Base-by-base conservation (phyloP, 2,888 invertebrate species). In the Hoplodrina blanda region DNA sequence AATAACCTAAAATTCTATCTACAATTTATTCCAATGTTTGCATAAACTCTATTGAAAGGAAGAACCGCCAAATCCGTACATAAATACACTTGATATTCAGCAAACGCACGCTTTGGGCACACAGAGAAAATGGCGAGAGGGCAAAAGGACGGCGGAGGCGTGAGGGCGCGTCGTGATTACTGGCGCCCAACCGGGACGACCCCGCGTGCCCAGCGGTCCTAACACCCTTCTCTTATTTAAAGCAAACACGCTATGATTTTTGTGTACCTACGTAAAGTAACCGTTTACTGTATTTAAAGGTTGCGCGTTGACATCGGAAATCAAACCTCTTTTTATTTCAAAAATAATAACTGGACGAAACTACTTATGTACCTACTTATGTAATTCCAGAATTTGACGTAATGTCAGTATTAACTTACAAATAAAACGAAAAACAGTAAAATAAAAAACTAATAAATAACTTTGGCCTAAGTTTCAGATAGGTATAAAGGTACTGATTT, bases 91-190 rank as follows among this genome's bases (percentile, higher is more conserved):
- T 91, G 87, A 90, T 89, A 93, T 92, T 93, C 93, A 87, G 87
- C 64, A 77, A 83, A 87, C 91, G 87, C 80, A 76, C 86, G 84
- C 78, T 84, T 87, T 84, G 87, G 80, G 85, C 86, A 87, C 83
- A 85, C 80, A 83, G 81, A 78, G 72, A 83, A 85, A 84, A 80
- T 68, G 62, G 70, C 60, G 59, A 57, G 73, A 82, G 82, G 82
- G 73, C 70, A 54, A 73, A 79, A 85, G 81, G 81, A 69, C 57
- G 78, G 78, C 86, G 87, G 88, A 91, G 93, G 93, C 89, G 93
- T 91, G 90, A 94, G 91, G 92, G 93, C 91, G 92, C 87, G 92
- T 89, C 91, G 93, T 91, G 93, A 94, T 94, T 93, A 89, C 89
- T 82, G 81, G 88, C 91, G 91, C 87, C 91, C 92, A 87, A 91